Evolutionary conservation across 1,140 invertebrate genomes (phyloP).

Genomic region (Eufriesea mexicana): DNA sequence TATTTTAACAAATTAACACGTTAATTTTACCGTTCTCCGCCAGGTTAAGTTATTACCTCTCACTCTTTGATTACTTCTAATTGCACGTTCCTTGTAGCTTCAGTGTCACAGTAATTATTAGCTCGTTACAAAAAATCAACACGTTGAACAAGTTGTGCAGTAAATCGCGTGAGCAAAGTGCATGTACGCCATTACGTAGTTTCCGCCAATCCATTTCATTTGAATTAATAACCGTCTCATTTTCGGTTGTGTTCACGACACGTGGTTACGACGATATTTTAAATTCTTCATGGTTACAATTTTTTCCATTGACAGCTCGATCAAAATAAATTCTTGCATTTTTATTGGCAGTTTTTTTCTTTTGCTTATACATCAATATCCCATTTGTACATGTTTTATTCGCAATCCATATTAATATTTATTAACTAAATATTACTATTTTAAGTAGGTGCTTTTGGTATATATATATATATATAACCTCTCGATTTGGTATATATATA

Average conservation of each 20-base stretch:
- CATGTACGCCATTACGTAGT: conserved; percentile 14
- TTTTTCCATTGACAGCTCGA: too few relatives aligned
- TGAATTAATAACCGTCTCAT: conserved; percentile 19
- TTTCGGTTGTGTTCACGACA: not conserved
- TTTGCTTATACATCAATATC: too few relatives aligned
- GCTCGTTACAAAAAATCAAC: conserved; percentile 30
- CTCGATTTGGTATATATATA: too few relatives aligned
- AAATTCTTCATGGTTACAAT: not conserved
- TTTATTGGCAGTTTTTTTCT: not conserved
- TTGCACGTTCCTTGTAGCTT: conserved; percentile 11
- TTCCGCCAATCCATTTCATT: conserved; percentile 32
- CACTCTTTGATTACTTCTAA: conserved; percentile 9
- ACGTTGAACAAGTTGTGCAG: not conserved
- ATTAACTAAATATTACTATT: not conserved
- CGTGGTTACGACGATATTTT: not conserved
- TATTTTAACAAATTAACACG: not conserved
- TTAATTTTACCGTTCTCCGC: not conserved
- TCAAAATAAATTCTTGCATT: not conserved
- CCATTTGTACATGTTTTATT: not conserved
- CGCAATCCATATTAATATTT: not conserved
- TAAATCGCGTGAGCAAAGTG: conserved; percentile 7
- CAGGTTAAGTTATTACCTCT: not conserved
- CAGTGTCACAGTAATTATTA: conserved; percentile 23
- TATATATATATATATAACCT: too few relatives aligned
- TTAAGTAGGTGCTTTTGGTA: not conserved